Evolutionary conservation across 2,113 vertebrate genomes (phyloP).

Genomic region (Centrocercus urophasianus): DNA sequence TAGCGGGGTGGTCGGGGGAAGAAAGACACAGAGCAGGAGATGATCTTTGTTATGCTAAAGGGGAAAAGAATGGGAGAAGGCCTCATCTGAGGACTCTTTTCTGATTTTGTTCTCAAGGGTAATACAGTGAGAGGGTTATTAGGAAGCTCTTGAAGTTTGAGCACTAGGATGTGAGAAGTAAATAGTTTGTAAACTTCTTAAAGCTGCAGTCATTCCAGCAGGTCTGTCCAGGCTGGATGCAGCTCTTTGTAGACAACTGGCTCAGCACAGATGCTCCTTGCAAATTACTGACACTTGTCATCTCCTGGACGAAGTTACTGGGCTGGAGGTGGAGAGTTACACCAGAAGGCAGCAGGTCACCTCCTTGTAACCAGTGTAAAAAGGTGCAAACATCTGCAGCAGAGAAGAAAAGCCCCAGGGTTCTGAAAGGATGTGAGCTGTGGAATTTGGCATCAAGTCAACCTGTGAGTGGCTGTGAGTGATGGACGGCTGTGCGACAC

Average conservation of each 20-base stretch:
- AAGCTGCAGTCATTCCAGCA: not conserved
- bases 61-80: not conserved
- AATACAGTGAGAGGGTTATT: not conserved
- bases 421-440: not conserved
- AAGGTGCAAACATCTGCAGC: not conserved
- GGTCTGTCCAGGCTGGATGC: not conserved
- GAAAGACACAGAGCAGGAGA: not conserved
- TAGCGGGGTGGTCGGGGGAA: no score
- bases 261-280: not conserved
- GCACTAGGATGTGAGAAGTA: not conserved
- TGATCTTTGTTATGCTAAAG: not conserved
- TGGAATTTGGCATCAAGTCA: not conserved
- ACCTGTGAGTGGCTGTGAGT: not conserved
- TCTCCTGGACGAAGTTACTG: not conserved
- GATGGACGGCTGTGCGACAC: not conserved
- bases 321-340: not conserved
- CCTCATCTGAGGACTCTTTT: not conserved
- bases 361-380: not conserved
- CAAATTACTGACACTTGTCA: rapidly evolving
- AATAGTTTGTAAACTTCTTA: not conserved
- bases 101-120: not conserved
- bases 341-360: not conserved
- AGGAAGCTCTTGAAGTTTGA: not conserved
- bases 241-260: not conserved
- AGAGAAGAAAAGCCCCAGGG: not conserved